Evolutionary conservation across 2,113 vertebrate genomes (phyloP), one percentile per base, ranked within the genome.

Genomic region (Nothocercus julius): DNA sequence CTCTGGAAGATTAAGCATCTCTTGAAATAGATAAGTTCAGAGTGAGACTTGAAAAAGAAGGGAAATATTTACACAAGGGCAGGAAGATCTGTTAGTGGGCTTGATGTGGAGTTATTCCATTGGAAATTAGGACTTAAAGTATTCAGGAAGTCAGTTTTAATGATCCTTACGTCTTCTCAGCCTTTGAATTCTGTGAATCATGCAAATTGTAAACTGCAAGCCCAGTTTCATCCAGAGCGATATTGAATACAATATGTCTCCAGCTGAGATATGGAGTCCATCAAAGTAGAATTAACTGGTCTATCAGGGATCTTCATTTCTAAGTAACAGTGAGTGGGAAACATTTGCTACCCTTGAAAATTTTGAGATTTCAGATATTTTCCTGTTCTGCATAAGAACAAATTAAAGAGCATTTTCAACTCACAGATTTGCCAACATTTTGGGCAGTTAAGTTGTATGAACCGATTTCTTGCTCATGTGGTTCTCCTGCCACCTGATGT

Each of bases 1-100:
- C 70, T 80, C 70, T 93, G 59, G 49, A 77, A 91, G 78, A 80
- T 91, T 82, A 95, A 92, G 9, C 21, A 21, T 80, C 54, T 89
- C 67, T 80, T 91, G 82, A 93, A 82, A 32, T 13, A 66, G 34
- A 51, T 53, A 85, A 38, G 12, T 89, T 96, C 76, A 82, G 90
- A 91, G 44, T 25, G 44, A 87, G 11, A 49, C 49, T 87, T 73
- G 63, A 91, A 82, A 85, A 32, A 79, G 32, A 66, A 80, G n/a
- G 28, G 9, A 30, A 82, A 79, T 87, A 28, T 79, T 87, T 92
- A 47, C 49, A n/a, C 44, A 80, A 93, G 36, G 20, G 32, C 13
- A 58, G 19, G 42, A 61, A 76, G 25, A 64, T 64, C 16, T 91
- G 85, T 56, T 25, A 62, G 28, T 15, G 51, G 54, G 13, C 20